Percentiles rank a stretch among this genome's conserved stretches.
Conservation (phyloP, 2,888 invertebrate genomes). For the Drosophila birchii region DNA sequence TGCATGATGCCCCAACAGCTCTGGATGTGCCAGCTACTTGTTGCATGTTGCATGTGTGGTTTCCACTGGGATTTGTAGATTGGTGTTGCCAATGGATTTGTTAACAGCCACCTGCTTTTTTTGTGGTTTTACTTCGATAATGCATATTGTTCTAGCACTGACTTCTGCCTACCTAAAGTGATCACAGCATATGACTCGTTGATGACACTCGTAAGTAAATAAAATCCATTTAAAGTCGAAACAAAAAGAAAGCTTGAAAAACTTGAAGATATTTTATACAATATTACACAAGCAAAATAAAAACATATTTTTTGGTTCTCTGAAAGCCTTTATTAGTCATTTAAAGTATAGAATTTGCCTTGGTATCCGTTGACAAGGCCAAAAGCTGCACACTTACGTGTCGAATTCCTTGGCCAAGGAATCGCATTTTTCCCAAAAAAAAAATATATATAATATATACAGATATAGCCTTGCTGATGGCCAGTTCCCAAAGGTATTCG, state of each 20-base stretch:
- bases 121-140: not conserved
- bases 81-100: slow-evolving; percentile 12
- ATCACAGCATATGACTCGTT: not conserved
- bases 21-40: slow-evolving; percentile 26
- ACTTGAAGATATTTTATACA: not conserved
- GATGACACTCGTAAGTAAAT: not conserved
- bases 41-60: slow-evolving; percentile 15
- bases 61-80: slow-evolving; percentile 5
- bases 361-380: slow-evolving; percentile 29
- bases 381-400: slow-evolving; percentile 24
- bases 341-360: not conserved
- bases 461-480: slow-evolving; percentile 2
- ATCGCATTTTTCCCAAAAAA: not conserved
- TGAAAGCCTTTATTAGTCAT: slow-evolving; percentile 21
- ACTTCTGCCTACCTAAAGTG: too few relatives aligned
- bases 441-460: not conserved
- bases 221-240: too few relatives aligned
- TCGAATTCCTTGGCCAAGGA: slow-evolving; percentile 3
- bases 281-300: not conserved
- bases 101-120: slow-evolving; percentile 12
- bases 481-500: slow-evolving; percentile 42
- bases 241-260: not conserved
- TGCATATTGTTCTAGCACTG: slow-evolving; percentile 6
- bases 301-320: not conserved
- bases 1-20: slow-evolving; percentile 54